These are phyloP conservation scores for Zygogramma bicolorata DNA, from an alignment of 2,888 invertebrate genomes.

Conservation along the genomic window DNA sequence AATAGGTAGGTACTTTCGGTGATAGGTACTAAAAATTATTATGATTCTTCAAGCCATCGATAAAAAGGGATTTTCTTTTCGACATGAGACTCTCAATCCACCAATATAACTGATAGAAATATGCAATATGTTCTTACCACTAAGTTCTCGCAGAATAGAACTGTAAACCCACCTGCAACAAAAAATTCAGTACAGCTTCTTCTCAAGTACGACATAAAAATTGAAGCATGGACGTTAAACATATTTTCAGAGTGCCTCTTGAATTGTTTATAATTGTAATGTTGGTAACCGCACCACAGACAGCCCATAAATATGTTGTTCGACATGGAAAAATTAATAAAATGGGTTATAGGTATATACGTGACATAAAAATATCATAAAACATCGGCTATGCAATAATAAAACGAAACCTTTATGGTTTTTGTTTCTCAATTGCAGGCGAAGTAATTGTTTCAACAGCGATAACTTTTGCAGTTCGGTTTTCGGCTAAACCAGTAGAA, in stretches of 20 bases:
- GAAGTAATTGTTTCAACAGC: conserved; percentile 47
- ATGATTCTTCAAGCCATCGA: too few species aligned
- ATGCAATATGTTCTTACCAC: not conserved
- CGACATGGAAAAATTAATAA: conserved; percentile 44
- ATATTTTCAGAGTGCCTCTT: not conserved
- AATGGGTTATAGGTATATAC: conserved; percentile 44
- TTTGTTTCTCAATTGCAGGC: conserved; percentile 47
- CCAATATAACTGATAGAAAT: not conserved
- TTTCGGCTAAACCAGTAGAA: conserved; percentile 28
- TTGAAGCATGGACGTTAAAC: not conserved
- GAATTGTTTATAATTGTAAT: conserved; percentile 11
- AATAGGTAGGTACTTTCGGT: too few species aligned
- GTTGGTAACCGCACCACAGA: conserved; percentile 25
- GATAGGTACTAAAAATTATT: too few species aligned
- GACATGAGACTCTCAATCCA: too few species aligned
- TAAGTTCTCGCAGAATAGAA: not conserved
- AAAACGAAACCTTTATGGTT: conserved; percentile 49
- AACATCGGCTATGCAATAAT: conserved; percentile 47
- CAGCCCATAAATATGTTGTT: conserved; percentile 22
- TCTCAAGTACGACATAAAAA: not conserved
- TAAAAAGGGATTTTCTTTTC: too few species aligned
- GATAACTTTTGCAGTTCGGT: conserved; percentile 37
- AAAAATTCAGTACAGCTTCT: not conserved
- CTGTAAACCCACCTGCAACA: conserved; percentile 1
- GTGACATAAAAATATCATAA: conserved; percentile 51